Conservation (phyloP, 2,888 invertebrate species). For the Mystacides longicornis region DNA sequence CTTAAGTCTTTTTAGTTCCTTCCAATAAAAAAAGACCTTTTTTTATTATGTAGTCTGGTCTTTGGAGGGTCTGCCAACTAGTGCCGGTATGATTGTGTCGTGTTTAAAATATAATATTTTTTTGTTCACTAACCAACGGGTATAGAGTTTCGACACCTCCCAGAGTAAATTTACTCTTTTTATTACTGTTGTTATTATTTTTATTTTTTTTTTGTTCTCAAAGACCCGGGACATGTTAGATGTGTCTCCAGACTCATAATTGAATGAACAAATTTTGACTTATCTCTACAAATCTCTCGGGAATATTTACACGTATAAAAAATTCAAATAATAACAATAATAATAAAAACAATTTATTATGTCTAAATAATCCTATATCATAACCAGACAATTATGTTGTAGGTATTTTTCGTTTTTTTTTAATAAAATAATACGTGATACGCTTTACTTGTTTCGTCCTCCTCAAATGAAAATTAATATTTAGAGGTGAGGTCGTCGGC, state of each 20-base stretch:
- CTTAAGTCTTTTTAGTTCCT: too few species aligned
- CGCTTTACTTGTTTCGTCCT: too few species aligned
- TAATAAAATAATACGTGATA: too few species aligned
- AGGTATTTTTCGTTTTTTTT: too few species aligned
- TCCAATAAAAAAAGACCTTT: too few species aligned
- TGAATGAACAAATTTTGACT: slow-evolving; percentile 1
- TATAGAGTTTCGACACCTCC: background rate
- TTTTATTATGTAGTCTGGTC: too few species aligned
- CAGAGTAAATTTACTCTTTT: slow-evolving; percentile 1
- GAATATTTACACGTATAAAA: background rate
- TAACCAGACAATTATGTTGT: background rate
- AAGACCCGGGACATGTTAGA: background rate
- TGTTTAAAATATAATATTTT: background rate
- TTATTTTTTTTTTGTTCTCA: too few species aligned
- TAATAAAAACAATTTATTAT: background rate
- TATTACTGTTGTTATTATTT: too few species aligned
- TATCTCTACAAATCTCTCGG: background rate
- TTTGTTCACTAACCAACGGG: background rate
- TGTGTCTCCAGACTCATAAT: background rate
- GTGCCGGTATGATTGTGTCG: too few species aligned
- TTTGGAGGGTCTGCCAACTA: too few species aligned
- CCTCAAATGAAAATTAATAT: too few species aligned
- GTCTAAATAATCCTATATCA: background rate
- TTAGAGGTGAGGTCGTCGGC: too few species aligned
- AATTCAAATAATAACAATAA: background rate